These are phyloP conservation scores for Lacerta agilis DNA, from an alignment of 2,797 vertebrate species.

Conservation along the genomic window DNA sequence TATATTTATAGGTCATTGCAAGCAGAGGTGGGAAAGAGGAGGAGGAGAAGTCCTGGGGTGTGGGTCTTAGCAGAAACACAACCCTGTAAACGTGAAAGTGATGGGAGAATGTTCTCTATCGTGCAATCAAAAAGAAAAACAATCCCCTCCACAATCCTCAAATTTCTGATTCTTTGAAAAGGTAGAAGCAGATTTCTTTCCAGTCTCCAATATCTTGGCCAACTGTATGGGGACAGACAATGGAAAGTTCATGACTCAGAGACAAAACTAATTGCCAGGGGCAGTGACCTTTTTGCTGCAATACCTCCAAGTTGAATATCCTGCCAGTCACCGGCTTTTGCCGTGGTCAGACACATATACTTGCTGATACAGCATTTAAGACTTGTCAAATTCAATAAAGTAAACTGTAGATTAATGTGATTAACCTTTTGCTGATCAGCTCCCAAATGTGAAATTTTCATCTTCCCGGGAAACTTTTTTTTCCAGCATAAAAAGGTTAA, in stretches of 20 bases:
- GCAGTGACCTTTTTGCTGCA: background rate
- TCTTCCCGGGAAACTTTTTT: background rate
- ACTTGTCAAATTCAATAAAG: constrained; percentile 31
- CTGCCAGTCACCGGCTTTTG: constrained; percentile 46
- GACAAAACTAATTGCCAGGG: background rate
- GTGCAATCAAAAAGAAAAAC: background rate
- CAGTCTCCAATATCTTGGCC: background rate
- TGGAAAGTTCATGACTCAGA: background rate
- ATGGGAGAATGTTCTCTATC: background rate
- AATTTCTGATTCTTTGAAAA: background rate
- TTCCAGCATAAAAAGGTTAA: background rate
- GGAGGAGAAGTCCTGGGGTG: background rate
- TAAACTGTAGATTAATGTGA: background rate
- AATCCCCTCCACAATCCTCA: background rate
- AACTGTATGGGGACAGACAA: background rate
- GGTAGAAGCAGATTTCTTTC: background rate
- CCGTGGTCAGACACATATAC: background rate
- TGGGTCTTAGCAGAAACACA: background rate
- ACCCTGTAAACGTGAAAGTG: background rate
- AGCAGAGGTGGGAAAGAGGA: background rate
- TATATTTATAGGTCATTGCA: too few relatives aligned
- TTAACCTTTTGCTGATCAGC: constrained; percentile 29
- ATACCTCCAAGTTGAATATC: background rate
- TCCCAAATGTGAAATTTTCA: background rate
- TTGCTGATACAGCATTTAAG: constrained; percentile 42